Evolutionary conservation across 2,888 invertebrate genomes (phyloP), one percentile per base, ranked within the genome.

Genomic region (Drosophila nigricruria): DNA sequence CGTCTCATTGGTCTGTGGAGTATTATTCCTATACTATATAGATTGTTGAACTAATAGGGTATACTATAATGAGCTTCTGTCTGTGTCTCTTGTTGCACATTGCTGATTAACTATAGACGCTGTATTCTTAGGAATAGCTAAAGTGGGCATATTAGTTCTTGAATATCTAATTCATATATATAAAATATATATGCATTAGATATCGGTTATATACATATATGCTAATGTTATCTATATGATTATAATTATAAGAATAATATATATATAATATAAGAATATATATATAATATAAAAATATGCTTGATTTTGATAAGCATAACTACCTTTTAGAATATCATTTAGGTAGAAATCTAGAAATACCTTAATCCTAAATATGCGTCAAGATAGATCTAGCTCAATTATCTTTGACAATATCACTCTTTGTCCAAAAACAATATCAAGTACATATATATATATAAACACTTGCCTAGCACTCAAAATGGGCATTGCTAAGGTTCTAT

Each of bases 1-100:
- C 34, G 25, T 45, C 45, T 30, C 49, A 49, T 18, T 49, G 30
- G 18, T 0, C 6, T 20, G 49, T 25, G 42, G 30, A 34, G 38
- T 52, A 42, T 62, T n/a, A n/a, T 36, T 47, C 53, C 40, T 27
- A 40, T 27, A 38, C 16, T 20, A 50, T 52, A 52, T 23, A 52
- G 6, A 32, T 2, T 30, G 4, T 2, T 12, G 1, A 14, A 49
- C 30, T 49, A 18, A 30, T 52, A 4, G 23, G 16, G 34, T 16
- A 52, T 34, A 49, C 14, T 49, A 12, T 30, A 49, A 49, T 49
- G 20, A 32, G 30, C 14, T 8, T 49, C 30, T 49, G 49, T 49
- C 49, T 32, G 18, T 0, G 49, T 3, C 14, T 42, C 40, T n/a
- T 45, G 4, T 18, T 18, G 40, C 4, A 10, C 3, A 30, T 36